phyloP scores from a whole-genome alignment of 2,888 invertebrate genomes.

The Branchellion lobata region DNA sequence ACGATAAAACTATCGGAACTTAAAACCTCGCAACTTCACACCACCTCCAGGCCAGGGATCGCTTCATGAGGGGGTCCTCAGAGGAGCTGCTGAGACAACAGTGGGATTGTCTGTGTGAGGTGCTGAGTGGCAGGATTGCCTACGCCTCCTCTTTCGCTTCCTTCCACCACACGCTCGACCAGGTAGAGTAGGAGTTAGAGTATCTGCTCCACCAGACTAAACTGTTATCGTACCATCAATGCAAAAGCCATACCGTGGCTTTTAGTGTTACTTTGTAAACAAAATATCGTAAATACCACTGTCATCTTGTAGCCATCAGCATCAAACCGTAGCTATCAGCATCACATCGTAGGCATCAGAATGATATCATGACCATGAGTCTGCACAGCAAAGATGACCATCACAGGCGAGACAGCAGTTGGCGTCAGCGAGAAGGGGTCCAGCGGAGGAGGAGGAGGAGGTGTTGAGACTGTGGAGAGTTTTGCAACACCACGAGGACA shows the following conservation, averaged over 20 bases:
- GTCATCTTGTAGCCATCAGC: too few species aligned
- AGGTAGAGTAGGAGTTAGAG: background rate
- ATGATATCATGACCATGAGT: too few species aligned
- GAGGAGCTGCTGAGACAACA: background rate
- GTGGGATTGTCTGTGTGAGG: conserved; percentile 18
- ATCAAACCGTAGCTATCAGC: too few species aligned
- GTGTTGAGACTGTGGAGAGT: background rate
- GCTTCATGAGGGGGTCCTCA: background rate
- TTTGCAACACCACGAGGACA: background rate
- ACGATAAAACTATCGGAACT: too few species aligned
- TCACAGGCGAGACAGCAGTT: conserved; percentile 22
- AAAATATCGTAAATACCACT: too few species aligned
- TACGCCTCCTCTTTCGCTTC: background rate
- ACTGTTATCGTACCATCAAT: too few species aligned
- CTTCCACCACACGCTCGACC: background rate
- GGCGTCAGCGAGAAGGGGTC: background rate
- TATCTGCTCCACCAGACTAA: too few species aligned
- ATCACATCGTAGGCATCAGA: too few species aligned
- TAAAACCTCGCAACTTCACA: background rate
- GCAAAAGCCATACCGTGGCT: too few species aligned
- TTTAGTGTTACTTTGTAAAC: too few species aligned
- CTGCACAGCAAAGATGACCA: too few species aligned
- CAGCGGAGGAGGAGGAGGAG: background rate
- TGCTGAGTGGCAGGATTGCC: background rate
- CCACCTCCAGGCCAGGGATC: background rate